phyloP scores from a whole-genome alignment of 2,113 vertebrate genomes.

The Pholis gunnellus region DNA sequence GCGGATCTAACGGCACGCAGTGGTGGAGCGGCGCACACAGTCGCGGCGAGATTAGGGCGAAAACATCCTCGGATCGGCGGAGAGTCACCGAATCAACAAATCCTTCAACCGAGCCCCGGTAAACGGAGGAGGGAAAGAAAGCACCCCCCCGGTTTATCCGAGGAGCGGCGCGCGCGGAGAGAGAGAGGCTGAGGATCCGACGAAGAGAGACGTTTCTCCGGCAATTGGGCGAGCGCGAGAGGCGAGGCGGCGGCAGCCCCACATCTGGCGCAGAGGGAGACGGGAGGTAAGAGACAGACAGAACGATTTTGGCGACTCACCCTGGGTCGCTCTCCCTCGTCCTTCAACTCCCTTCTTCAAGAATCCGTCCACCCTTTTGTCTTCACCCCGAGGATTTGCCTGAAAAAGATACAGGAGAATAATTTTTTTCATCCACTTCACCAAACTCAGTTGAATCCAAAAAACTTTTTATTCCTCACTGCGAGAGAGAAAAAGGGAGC shows the following conservation, averaged over 20 bases:
- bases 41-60: slow-evolving; percentile 77
- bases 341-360: slow-evolving; percentile 40
- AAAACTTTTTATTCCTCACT: slow-evolving; percentile 71
- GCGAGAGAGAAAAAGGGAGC: slow-evolving; percentile 30
- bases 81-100: slow-evolving; percentile 58
- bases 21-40: slow-evolving; percentile 81
- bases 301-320: slow-evolving; percentile 84
- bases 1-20: slow-evolving; percentile 91
- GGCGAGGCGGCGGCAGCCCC: slow-evolving; percentile 70
- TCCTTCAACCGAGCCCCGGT: slow-evolving; percentile 44
- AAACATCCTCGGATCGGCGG: slow-evolving; percentile 81
- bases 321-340: slow-evolving; percentile 71
- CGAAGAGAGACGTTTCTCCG: slow-evolving; percentile 57
- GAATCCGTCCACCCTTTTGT: slow-evolving; percentile 39
- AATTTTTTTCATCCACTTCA: slow-evolving; percentile 65
- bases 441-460: slow-evolving; percentile 64
- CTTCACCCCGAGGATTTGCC: slow-evolving; percentile 76
- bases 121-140: slow-evolving; percentile 40
- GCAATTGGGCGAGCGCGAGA: slow-evolving; percentile 68
- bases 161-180: slow-evolving; percentile 41
- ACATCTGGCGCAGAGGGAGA: slow-evolving; percentile 83
- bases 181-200: slow-evolving; percentile 58
- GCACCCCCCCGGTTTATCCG: slow-evolving; percentile 3
- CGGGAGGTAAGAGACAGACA: slow-evolving; percentile 67
- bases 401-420: slow-evolving; percentile 75